Evolutionary conservation across 2,888 invertebrate genomes (phyloP), one percentile per base, ranked within the genome.

Genomic region (Drosophila setosimentum): DNA sequence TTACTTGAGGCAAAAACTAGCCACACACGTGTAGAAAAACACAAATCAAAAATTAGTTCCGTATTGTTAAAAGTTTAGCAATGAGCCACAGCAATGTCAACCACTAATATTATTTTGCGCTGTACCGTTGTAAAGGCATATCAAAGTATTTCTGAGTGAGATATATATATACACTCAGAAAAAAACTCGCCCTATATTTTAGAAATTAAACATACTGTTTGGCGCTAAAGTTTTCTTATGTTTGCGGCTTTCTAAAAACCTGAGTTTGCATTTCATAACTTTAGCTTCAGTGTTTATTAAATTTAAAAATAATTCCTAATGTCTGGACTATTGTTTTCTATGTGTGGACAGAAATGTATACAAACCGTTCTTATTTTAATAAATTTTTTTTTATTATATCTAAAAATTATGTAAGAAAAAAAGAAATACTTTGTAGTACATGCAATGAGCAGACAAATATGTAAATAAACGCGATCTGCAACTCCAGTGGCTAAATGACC

Each of bases 61-160:
- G 67, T n/a, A 62, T 62, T 70, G 18, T 40, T 58, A 21, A 16
- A 42, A 50, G 45, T 45, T 35, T 37, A 54, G 60, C 32, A 49
- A 32, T 35, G 35, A 11, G 27, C 37, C 2, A n/a, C 40, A 50
- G 29, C 50, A n/a, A 24, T 42, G 13, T 7, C n/a, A 49, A 18
- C 18, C 29, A 18, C 18, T 27, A 18, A 37, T 18, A 18, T 24
- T 27, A 18, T 24, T 24, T 24, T 24, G 3, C 3, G 21, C 7
- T 3, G 21, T 7, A 13, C 21, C 3, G 21, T 21, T 21, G 45
- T 24, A 45, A 16, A 45, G 3, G 24, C 45, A 16, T 45, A 16
- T 24, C 24, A 24, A 45, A 45, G 45, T 45, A 8, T 16, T 24
- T 45, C 16, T 7, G 8, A 45, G 27, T 24, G 16, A 8, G 8